Percentiles rank a stretch among this genome's conserved stretches.
Evolutionary conservation across 2,113 vertebrate genomes (phyloP).

Genomic region (Tenrec ecaudatus): DNA sequence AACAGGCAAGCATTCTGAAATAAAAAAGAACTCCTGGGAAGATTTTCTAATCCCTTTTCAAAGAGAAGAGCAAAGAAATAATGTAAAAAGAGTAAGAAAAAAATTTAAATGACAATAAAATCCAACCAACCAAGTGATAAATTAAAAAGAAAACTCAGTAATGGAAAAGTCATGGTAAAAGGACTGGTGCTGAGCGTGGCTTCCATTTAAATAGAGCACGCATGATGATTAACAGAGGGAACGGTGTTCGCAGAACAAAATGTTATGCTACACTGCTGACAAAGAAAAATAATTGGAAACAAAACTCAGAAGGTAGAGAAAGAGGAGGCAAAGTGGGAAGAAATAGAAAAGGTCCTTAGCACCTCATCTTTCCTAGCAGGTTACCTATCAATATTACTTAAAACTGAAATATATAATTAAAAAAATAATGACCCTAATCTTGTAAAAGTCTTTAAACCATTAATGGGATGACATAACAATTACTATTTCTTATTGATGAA

Average conservation of each 20-base stretch:
- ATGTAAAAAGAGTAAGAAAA: constrained; percentile 45
- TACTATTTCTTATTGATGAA: constrained; percentile 7
- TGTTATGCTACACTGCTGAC: constrained; percentile 9
- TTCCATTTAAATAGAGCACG: constrained; percentile 63
- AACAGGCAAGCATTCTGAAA: neutral
- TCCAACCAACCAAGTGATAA: constrained; percentile 78
- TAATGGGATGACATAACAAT: neutral
- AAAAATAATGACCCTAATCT: neutral
- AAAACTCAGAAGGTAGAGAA: neutral
- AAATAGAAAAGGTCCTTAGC: neutral
- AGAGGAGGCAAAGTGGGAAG: neutral
- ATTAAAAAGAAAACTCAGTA: constrained; percentile 75
- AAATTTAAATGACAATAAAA: constrained; percentile 65
- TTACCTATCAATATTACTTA: neutral
- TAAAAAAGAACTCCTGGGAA: constrained; percentile 18
- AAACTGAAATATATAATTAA: neutral
- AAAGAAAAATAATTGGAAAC: constrained; percentile 58
- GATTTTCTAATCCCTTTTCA: constrained; percentile 18
- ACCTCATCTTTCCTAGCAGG: neutral
- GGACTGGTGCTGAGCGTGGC: neutral
- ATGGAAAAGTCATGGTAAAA: constrained; percentile 74
- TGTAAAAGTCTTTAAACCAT: neutral
- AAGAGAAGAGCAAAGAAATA: constrained; percentile 39
- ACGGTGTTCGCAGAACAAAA: constrained; percentile 57
- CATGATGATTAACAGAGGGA: constrained; percentile 66